Evolutionary conservation across 2,888 invertebrate genomes (phyloP), one percentile per base, ranked within the genome.

Genomic region (Scelioninae gen. 2): DNA sequence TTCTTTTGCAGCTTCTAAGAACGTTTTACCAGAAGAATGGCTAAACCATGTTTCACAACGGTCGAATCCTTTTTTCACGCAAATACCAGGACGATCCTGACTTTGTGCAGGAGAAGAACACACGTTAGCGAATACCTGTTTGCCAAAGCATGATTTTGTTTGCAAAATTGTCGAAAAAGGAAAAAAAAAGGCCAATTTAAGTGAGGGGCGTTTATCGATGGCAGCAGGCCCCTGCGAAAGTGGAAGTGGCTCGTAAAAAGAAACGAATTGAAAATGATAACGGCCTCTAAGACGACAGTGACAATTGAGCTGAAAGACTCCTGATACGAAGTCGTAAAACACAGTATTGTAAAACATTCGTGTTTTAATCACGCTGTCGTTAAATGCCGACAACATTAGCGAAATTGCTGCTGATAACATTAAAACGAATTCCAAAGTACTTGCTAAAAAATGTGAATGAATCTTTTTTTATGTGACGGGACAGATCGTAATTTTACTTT

Each of bases 291-390:
- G 60, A 53, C 45, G 64, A 46, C 60, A 35, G 58, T 53, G 60
- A 68, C 68, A 60, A 68, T 68, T 60, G 60, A 64, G 67, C 33
- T 57, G 41, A 57, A 57, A 46, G 53, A 46, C 63, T 63, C 33
- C 43, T 48, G 70, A 70, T 50, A 63, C n/a, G 50, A 48, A 48
- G 63, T 50, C 50, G 37, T 70, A 70, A 70, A 70, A 69, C 55
- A 55, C 41, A 55, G 61, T 31, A 39, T 55, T 31, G 46, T 37
- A 55, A 69, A 69, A 53, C 61, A 70, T 69, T 57, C 55, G 37
- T 55, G n/a, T n/a, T 70, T 57, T 63, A 64, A 63, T 64, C 50
- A 52, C 39, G 43, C 61, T 13, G 37, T 43, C 43, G 41, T 60
- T 48, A 69, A 61, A 48, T 6, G 25, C 18, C 9, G 39, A 11